Conservation (phyloP, 2,888 invertebrate genomes). For the Ophion slaviceki region DNA sequence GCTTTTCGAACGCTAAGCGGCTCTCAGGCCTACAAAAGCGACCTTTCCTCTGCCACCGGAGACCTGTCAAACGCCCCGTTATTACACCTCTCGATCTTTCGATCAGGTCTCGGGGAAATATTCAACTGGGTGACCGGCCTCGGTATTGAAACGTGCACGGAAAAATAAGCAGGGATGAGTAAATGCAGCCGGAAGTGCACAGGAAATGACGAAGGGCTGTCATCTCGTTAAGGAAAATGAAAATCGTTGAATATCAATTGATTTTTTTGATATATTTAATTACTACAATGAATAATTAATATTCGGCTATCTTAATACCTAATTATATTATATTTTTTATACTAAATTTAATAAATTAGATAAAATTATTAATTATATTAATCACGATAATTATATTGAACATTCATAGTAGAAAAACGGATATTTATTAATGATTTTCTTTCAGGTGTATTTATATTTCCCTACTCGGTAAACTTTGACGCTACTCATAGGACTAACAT, state of each 20-base stretch:
- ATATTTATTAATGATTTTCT: too few relatives aligned
- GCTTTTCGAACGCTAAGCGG: conserved; percentile 32
- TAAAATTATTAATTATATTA: too few relatives aligned
- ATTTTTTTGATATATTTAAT: neutral
- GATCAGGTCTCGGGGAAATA: neutral
- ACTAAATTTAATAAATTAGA: too few relatives aligned
- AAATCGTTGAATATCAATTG: neutral
- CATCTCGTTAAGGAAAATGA: too few relatives aligned
- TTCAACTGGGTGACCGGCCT: neutral
- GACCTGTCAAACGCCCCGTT: neutral
- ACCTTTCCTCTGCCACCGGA: conserved; percentile 31
- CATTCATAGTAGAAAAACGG: too few relatives aligned
- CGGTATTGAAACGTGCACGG: neutral
- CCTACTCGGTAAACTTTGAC: too few relatives aligned
- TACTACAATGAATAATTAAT: neutral
- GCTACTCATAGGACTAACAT: too few relatives aligned
- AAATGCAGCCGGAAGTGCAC: neutral
- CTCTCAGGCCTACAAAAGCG: conserved; percentile 19
- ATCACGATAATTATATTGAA: too few relatives aligned
- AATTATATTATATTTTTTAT: too few relatives aligned
- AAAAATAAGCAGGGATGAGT: neutral
- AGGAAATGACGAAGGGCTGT: too few relatives aligned
- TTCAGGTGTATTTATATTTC: too few relatives aligned
- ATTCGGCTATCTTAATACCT: too few relatives aligned
- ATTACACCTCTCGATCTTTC: neutral